These are phyloP conservation scores for Macrophya annulata DNA, from an alignment of 2,888 invertebrate genomes.

Conservation along the genomic window DNA sequence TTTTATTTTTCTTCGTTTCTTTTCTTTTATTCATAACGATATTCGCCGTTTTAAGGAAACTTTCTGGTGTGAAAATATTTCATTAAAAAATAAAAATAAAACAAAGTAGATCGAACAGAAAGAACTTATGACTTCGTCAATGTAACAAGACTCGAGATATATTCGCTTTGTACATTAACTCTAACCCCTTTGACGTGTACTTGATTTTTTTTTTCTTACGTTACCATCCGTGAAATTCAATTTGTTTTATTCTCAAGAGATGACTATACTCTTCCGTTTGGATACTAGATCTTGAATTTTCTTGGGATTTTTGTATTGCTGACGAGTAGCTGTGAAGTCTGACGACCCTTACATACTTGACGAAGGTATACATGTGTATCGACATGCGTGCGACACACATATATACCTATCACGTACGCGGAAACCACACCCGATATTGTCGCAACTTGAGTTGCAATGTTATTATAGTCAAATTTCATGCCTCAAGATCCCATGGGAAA, in stretches of 20 bases:
- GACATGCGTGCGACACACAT: background rate
- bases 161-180: background rate
- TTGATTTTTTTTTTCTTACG: background rate
- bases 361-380: too few species aligned
- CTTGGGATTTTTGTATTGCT: background rate
- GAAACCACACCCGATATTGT: conserved; percentile 1
- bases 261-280: conserved; percentile 25
- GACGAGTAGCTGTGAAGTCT: background rate
- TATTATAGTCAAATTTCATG: background rate
- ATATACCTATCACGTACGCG: background rate
- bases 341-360: background rate
- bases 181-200: background rate
- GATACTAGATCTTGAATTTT: background rate
- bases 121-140: conserved; percentile 7
- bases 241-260: conserved; percentile 20
- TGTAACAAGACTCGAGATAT: background rate
- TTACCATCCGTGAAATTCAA: background rate
- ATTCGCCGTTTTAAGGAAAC: background rate
- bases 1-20: too few species aligned
- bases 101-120: too few species aligned
- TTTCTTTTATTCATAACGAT: background rate
- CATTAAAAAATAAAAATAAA: background rate
- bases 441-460: background rate
- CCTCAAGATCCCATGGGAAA: conserved; percentile 6
- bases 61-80: background rate